Evolutionary conservation across 2,888 invertebrate species (phyloP), one percentile per base, ranked within the genome.

Genomic region (Drosophila merina): DNA sequence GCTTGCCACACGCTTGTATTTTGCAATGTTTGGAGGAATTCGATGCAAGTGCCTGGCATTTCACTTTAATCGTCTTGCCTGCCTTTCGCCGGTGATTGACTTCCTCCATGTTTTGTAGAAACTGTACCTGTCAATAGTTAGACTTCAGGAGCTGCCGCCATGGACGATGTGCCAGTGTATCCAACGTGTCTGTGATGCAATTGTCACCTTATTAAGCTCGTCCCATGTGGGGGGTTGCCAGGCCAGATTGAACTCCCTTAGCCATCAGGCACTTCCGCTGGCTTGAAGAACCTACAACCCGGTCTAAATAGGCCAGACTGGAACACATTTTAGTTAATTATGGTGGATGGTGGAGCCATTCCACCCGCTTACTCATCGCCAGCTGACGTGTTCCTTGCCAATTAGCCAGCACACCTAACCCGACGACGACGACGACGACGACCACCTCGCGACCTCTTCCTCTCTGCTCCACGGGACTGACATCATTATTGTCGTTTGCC

Each of bases 321-420:
- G 77, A 83, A 72, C 73, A 56, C 76, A 71, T 83, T 75, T 87
- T 80, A 73, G 68, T 77, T 80, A 86, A 87, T 87, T 80, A 83
- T 75, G 74, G 64, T 74, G 68, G 59, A 83, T 75, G 74, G 64
- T 74, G 68, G 59, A 67, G 76, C 64, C 73, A 68, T 58, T 31
- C 54, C 56, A 36, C 26, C 42, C 54, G 54, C 54, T 68, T 55
- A 57, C 51, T 56, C 47, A 50, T 57, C 25, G 49, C 40, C 68
- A 33, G 63, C 58, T 80, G 73, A 80, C 86, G 86, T 84, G 83
- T 83, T 75, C 52, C 72, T 42, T 64, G 54, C 72, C 77, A 79
- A 83, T 84, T 83, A 85, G 73, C 66, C 67, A 56, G 68, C 57
- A 79, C 70, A 71, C 68, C 77, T 64, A 50, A 48, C 68, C 80